Percentiles rank a stretch among this genome's conserved stretches.
Evolutionary conservation across 2,113 vertebrate genomes (phyloP).

Genomic region (Aplodontia rufa): DNA sequence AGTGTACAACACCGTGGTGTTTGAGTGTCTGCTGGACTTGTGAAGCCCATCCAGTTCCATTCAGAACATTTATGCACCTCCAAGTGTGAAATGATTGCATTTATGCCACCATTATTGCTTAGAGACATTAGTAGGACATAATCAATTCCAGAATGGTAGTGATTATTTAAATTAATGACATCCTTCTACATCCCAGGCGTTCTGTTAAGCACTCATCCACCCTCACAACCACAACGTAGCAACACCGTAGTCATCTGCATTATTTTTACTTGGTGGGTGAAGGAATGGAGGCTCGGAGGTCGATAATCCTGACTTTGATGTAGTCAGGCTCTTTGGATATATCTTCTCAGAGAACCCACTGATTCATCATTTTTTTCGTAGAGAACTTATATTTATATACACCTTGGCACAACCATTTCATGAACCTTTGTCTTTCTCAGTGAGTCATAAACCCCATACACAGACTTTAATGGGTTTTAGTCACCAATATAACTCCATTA

Average conservation of each 20-base stretch:
- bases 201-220: too few relatives aligned
- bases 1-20: too few relatives aligned
- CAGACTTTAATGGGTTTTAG: background rate
- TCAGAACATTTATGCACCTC: too few relatives aligned
- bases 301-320: background rate
- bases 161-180: too few relatives aligned
- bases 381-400: background rate
- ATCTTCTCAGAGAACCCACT: background rate
- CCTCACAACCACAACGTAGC: too few relatives aligned
- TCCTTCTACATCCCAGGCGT: too few relatives aligned
- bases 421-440: background rate
- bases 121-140: too few relatives aligned
- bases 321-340: background rate
- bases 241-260: background rate
- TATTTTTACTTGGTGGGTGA: background rate
- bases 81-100: too few relatives aligned
- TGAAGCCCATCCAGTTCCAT: too few relatives aligned
- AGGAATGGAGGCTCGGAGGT: background rate
- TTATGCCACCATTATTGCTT: too few relatives aligned
- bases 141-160: too few relatives aligned
- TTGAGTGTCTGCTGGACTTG: too few relatives aligned
- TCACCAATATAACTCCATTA: background rate
- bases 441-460: background rate
- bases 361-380: background rate
- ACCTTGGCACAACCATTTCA: background rate